Base-by-base conservation (phyloP, 2,113 vertebrate species). In the Nesogale talazaci region DNA sequence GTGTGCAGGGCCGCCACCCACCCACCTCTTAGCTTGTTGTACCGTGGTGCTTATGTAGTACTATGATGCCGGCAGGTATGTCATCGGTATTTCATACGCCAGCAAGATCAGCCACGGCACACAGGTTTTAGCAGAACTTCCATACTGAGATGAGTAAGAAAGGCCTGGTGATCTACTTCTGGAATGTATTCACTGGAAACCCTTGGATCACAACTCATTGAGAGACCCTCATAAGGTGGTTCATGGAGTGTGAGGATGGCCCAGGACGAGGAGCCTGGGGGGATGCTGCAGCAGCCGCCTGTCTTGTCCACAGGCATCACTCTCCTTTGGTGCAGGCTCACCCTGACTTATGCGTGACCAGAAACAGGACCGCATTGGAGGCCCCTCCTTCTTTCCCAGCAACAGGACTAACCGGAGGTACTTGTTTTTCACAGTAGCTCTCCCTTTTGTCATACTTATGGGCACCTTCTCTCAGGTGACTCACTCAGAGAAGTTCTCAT, bases 381-480 rank as follows among this genome's bases (percentile, higher is more conserved):
- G 52, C 42, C 70, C 17, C 61, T 79, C 5, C 2, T 23, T 23
- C 42, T 95, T 89, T 89, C 79, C 84, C 65, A 65, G 77, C 16
- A 95, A 94, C 89, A 94, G 65, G 92, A 95, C 72, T 82, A 96
- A 94, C 95, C 70, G 82, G 96, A 95, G 78, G 52, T 46, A 75
- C 89, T 42, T 57, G 81, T 82, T 40, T 89, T 31, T 34, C 11
- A 4, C 52, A 65, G 76, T 3, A 38, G 65, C 59, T 61, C 85
- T 70, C 36, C 95, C 94, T 94, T 40, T 65, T 82, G 57, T 89
- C 46, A 81, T 83, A 75, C 91, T 36, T 6, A 12, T 34, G 87
- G 92, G 89, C 70, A 81, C 27, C 78, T 76, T 67, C 11, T 31
- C 38, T 29, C 22, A 79, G 78, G 56, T 95, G 96, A 96, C 79